Conservation (phyloP, 2,797 vertebrate genomes). For the Choloepus didactylus region DNA sequence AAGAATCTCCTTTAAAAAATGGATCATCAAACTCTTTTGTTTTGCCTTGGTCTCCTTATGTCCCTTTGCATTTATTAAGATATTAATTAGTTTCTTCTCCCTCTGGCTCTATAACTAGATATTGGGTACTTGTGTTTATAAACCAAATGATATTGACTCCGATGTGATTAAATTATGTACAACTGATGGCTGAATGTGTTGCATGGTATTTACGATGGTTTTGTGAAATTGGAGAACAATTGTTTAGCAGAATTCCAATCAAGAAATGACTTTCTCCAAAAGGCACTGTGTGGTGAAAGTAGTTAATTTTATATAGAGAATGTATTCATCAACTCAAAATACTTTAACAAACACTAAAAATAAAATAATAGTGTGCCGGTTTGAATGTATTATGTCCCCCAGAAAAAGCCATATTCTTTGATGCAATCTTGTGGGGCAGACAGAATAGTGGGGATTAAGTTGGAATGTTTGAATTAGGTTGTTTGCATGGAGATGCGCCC, state of each 20-base stretch:
- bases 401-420: too few relatives aligned
- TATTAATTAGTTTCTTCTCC: conserved; percentile 61
- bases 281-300: background rate
- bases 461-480: too few relatives aligned
- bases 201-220: background rate
- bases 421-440: too few relatives aligned
- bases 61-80: conserved; percentile 31
- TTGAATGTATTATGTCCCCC: too few relatives aligned
- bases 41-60: background rate
- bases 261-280: background rate
- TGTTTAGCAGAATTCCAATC: conserved; percentile 45
- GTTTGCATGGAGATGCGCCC: too few relatives aligned
- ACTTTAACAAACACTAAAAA: conserved; percentile 24
- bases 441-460: too few relatives aligned
- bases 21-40: background rate
- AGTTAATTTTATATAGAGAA: conserved; percentile 35
- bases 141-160: conserved; percentile 19
- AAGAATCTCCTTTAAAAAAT: background rate
- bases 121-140: conserved; percentile 22
- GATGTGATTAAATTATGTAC: conserved; percentile 22
- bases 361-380: background rate
- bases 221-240: background rate
- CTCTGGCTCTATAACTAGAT: conserved; percentile 7
- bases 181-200: background rate
- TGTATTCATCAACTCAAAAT: conserved; percentile 2